These are phyloP conservation scores for Ectemnius cavifrons DNA, from an alignment of 2,888 invertebrate genomes.

Conservation along the genomic window DNA sequence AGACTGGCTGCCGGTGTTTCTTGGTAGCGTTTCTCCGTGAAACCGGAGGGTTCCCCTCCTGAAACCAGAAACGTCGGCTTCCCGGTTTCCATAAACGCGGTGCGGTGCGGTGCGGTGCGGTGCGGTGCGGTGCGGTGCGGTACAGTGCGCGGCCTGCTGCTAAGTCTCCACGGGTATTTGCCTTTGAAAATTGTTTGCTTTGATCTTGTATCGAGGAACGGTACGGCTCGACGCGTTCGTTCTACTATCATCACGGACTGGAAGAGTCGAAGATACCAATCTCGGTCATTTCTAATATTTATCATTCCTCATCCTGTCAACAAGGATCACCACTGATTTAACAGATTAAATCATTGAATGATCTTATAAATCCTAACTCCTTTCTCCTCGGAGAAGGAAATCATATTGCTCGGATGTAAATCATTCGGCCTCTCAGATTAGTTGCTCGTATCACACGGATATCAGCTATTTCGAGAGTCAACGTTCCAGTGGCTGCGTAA, in stretches of 20 bases:
- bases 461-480: slow-evolving; percentile 29
- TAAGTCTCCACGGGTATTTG: slow-evolving; percentile 20
- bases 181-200: slow-evolving; percentile 20
- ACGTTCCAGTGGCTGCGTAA: neutral
- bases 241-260: neutral
- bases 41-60: no score
- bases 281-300: no score
- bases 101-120: neutral
- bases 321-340: no score
- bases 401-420: slow-evolving; percentile 44
- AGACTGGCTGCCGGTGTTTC: no score
- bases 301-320: no score
- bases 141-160: slow-evolving; percentile 3
- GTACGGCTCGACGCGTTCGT: neutral
- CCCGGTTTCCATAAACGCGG: neutral
- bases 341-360: no score
- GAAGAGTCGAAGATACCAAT: no score
- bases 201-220: slow-evolving; percentile 7
- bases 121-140: neutral
- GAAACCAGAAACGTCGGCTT: no score
- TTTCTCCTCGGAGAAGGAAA: neutral
- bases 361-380: no score
- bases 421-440: slow-evolving; percentile 26
- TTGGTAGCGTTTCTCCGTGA: no score
- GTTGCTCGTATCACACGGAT: slow-evolving; percentile 18